Evolutionary conservation across 2,797 vertebrate genomes (phyloP).

Genomic region (Falco rusticolus): DNA sequence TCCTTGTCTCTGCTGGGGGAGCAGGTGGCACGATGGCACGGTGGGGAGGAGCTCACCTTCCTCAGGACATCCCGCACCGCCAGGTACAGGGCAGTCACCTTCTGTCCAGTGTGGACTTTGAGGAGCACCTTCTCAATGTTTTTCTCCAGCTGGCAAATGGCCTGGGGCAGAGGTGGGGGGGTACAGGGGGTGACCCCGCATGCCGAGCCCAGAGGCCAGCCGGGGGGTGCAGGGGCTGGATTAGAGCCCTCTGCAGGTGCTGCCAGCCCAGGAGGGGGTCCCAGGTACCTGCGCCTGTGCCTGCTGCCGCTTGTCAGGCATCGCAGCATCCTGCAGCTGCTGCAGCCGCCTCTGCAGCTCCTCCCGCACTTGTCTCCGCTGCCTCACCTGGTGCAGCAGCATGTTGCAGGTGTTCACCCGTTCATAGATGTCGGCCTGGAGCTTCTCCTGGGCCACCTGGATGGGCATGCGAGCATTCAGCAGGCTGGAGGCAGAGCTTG

Average conservation of each 20-base stretch:
- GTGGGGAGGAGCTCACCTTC: slow-evolving; percentile 47
- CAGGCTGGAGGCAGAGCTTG: not conserved
- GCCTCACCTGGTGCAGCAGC: slow-evolving; percentile 54
- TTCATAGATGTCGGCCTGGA: slow-evolving; percentile 45
- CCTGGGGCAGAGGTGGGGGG: not conserved
- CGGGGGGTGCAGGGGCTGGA: not conserved
- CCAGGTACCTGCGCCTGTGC: slow-evolving; percentile 46
- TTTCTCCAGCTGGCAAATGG: slow-evolving; percentile 74
- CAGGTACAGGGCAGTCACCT: slow-evolving; percentile 45
- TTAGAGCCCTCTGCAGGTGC: not conserved
- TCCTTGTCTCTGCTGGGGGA: not conserved
- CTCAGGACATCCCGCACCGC: slow-evolving; percentile 56
- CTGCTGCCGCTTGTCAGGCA: not conserved
- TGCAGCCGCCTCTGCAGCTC: slow-evolving; percentile 25
- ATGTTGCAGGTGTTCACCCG: slow-evolving; percentile 59
- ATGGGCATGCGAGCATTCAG: fast-evolving
- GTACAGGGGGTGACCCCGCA: fast-evolving
- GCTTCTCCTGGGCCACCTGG: slow-evolving; percentile 57
- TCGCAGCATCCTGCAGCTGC: not conserved
- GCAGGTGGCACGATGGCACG: fast-evolving
- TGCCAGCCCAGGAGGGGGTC: not conserved
- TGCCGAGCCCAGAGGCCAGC: not conserved
- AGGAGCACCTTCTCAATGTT: slow-evolving; percentile 66
- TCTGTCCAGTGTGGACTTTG: slow-evolving; percentile 46
- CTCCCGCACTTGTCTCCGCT: not conserved